Conservation (phyloP, 2,888 invertebrate genomes). For the Nomada lathburiana region DNA sequence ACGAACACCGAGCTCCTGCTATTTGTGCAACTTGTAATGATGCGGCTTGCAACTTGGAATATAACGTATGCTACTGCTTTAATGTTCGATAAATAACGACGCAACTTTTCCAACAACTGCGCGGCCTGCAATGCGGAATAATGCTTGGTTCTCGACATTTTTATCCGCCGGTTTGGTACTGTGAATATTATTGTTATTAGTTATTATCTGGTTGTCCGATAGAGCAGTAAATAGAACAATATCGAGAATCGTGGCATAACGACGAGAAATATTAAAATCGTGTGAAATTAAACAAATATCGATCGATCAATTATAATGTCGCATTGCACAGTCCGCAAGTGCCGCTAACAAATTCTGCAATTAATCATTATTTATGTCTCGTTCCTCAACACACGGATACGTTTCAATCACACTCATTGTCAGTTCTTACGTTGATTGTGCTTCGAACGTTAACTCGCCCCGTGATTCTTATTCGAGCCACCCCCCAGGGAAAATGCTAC, state of each 20-base stretch:
- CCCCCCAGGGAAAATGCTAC: background rate
- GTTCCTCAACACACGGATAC: background rate
- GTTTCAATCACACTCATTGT: slow-evolving; percentile 17
- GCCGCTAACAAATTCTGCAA: too few relatives aligned
- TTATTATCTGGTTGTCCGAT: too few relatives aligned
- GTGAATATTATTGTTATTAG: too few relatives aligned
- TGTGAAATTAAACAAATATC: too few relatives aligned
- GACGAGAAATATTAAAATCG: too few relatives aligned
- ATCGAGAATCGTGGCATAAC: too few relatives aligned
- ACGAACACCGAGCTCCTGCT: background rate
- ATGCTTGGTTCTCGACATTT: background rate
- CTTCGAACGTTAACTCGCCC: background rate
- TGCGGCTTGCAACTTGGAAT: background rate
- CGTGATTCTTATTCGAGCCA: slow-evolving; percentile 20
- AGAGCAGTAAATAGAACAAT: too few relatives aligned
- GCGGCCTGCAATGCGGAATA: background rate
- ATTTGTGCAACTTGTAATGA: slow-evolving; percentile 4
- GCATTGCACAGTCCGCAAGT: too few relatives aligned
- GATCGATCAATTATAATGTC: too few relatives aligned
- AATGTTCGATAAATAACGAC: background rate
- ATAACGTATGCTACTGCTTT: background rate
- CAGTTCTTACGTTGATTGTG: too few relatives aligned
- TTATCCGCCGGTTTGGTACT: too few relatives aligned
- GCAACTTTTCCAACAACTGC: too few relatives aligned
- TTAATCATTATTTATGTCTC: background rate